phyloP scores from a whole-genome alignment of 2,113 vertebrate species.

The Butorides virescens region DNA sequence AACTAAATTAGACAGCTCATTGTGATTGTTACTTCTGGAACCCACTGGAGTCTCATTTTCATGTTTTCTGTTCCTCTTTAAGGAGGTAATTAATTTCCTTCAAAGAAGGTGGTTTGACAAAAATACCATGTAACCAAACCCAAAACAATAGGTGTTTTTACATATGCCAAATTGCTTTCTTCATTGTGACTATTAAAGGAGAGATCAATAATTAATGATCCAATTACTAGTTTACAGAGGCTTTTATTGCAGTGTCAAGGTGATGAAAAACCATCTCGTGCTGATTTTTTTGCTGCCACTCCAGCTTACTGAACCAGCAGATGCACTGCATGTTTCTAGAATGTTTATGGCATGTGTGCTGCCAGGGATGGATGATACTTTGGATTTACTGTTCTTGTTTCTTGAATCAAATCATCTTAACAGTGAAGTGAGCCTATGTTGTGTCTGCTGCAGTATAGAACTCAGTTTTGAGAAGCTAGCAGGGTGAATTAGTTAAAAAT shows the following conservation, averaged over 20 bases:
- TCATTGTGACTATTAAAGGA: slow-evolving; percentile 73
- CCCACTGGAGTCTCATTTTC: neutral
- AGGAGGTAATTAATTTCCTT: neutral
- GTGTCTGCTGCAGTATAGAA: slow-evolving; percentile 56
- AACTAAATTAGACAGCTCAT: neutral
- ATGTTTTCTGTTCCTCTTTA: neutral
- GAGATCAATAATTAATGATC: slow-evolving; percentile 86
- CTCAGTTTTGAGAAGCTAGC: neutral
- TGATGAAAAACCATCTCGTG: slow-evolving; percentile 77
- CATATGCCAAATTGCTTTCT: neutral
- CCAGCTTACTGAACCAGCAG: slow-evolving; percentile 78
- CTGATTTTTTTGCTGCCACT: slow-evolving; percentile 51
- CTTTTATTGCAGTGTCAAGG: slow-evolving; percentile 86
- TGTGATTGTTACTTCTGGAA: neutral
- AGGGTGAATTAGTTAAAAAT: neutral
- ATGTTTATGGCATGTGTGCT: neutral
- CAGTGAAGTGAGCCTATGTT: slow-evolving; percentile 43
- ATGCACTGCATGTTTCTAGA: slow-evolving; percentile 29
- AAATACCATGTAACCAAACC: neutral
- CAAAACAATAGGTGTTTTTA: neutral
- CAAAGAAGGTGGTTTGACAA: neutral
- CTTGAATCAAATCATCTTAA: slow-evolving; percentile 42
- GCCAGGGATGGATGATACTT: slow-evolving; percentile 65
- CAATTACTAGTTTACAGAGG: slow-evolving; percentile 86
- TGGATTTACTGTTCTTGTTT: slow-evolving; percentile 71